phyloP scores from a whole-genome alignment of 2,113 vertebrate genomes.

The Protobothrops flavoviridis region DNA sequence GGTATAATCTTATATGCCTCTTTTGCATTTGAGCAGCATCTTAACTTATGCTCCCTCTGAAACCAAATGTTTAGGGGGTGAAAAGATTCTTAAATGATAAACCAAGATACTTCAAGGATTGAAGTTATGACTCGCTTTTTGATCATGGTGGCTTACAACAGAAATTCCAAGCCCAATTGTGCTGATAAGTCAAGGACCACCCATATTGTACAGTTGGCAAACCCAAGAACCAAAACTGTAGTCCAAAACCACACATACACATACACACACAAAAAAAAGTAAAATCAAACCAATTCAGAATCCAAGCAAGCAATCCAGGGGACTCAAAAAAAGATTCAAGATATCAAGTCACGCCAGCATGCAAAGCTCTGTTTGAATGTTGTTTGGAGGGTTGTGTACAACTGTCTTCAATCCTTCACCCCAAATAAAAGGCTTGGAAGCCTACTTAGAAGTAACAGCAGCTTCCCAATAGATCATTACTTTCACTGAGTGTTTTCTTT shows the following conservation, averaged over 20 bases:
- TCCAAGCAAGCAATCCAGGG: background rate
- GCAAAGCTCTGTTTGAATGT: background rate
- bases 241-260: background rate
- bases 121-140: too few relatives aligned
- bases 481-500: background rate
- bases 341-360: background rate
- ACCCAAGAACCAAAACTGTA: background rate
- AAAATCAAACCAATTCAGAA: background rate
- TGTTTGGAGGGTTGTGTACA: background rate
- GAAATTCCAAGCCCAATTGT: too few relatives aligned
- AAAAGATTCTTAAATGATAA: background rate
- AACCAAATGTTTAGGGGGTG: background rate
- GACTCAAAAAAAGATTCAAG: too few relatives aligned
- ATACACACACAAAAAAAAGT: background rate
- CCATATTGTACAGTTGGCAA: too few relatives aligned
- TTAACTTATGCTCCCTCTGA: background rate
- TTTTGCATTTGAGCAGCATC: background rate
- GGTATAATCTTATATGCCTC: too few relatives aligned
- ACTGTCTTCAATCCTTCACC: background rate
- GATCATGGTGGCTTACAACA: too few relatives aligned
- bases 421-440: background rate
- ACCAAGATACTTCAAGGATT: background rate
- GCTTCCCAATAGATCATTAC: background rate
- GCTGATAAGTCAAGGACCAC: too few relatives aligned
- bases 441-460: background rate